Evolutionary conservation across 1,140 invertebrate genomes (phyloP).

Genomic region (Galleria mellonella): DNA sequence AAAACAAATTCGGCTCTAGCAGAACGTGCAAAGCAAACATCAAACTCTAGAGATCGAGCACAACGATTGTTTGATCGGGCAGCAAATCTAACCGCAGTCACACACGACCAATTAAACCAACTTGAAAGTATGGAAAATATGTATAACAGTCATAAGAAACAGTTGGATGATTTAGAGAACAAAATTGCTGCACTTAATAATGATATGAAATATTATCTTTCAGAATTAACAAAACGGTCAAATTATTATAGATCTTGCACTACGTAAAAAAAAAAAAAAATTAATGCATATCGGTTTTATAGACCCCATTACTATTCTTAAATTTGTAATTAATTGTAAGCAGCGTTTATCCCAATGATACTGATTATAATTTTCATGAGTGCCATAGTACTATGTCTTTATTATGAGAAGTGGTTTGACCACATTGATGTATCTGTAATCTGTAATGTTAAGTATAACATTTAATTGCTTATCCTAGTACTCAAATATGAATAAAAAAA

Average conservation of each 20-base stretch:
- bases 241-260: conserved; percentile 72
- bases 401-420: conserved; percentile 30
- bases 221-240: conserved; percentile 72
- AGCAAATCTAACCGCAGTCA: conserved; percentile 84
- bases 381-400: conserved; percentile 30
- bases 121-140: conserved; percentile 76
- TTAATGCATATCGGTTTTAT: too few relatives aligned
- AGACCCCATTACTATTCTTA: too few relatives aligned
- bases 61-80: conserved; percentile 83
- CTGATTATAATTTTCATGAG: conserved; percentile 15
- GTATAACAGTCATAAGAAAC: conserved; percentile 70
- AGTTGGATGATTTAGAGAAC: conserved; percentile 63
- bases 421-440: too few relatives aligned
- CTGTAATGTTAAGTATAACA: too few relatives aligned
- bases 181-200: conserved; percentile 70
- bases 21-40: conserved; percentile 68
- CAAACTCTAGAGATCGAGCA: conserved; percentile 80
- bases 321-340: too few relatives aligned
- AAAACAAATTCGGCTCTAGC: conserved; percentile 58
- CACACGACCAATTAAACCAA: conserved; percentile 83
- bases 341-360: not conserved
- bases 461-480: too few relatives aligned
- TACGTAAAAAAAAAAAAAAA: conserved; percentile 32
- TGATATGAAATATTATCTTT: conserved; percentile 69
- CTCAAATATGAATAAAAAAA: too few relatives aligned